Conservation (phyloP, 2,797 vertebrate genomes). For the Zenarchopterus dispar region DNA sequence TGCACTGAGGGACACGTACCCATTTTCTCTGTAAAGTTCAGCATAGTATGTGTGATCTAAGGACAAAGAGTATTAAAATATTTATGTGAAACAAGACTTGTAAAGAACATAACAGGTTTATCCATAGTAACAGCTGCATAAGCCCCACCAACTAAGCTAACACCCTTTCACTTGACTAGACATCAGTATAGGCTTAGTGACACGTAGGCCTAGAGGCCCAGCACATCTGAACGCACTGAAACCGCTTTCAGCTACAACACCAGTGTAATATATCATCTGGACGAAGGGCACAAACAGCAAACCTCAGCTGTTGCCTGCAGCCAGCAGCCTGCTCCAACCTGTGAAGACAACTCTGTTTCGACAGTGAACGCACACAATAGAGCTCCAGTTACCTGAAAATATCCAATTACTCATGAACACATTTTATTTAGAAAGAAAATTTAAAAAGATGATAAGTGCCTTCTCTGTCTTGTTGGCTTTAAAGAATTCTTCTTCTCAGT, state of each 20-base stretch:
- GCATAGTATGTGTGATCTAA: neutral
- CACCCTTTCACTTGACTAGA: neutral
- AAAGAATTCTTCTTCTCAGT: too few relatives aligned
- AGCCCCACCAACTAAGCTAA: neutral
- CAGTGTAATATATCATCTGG: constrained; percentile 37
- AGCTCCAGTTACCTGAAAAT: constrained; percentile 2
- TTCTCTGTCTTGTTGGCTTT: too few relatives aligned
- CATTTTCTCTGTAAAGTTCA: neutral
- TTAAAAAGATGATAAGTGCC: too few relatives aligned
- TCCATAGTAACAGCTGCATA: neutral
- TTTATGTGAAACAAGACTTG: neutral
- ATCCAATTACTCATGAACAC: neutral
- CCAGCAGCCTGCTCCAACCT: constrained; percentile 57
- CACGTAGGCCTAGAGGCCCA: neutral
- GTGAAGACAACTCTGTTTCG: constrained; percentile 19
- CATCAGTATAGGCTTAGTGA: neutral
- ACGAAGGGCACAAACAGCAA: constrained; percentile 18
- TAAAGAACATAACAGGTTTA: neutral
- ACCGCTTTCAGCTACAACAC: constrained; percentile 31
- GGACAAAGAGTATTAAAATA: neutral
- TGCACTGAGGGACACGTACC: neutral
- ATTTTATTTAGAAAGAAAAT: neutral
- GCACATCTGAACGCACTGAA: constrained; percentile 13
- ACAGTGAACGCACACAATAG: neutral
- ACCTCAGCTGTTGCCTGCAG: constrained; percentile 47